phyloP scores from a whole-genome alignment of 2,888 invertebrate species.

The Mesorhabditis belari region DNA sequence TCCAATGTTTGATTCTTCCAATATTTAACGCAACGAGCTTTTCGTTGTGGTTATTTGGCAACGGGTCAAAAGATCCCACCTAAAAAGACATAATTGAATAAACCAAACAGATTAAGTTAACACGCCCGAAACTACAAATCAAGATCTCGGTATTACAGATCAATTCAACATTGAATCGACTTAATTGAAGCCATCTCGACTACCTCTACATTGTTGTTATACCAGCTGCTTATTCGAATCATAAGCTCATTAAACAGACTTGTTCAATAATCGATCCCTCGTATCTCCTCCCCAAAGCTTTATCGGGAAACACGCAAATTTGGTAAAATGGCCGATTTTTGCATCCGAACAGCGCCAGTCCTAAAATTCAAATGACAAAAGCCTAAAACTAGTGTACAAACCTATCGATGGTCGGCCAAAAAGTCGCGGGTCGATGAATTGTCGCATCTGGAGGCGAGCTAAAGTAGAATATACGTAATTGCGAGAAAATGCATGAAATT shows the following conservation, averaged over 20 bases:
- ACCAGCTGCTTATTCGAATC: too few species aligned
- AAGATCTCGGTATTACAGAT: neutral
- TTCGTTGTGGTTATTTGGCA: constrained; percentile 78
- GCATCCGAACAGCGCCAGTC: constrained; percentile 71
- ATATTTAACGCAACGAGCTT: constrained; percentile 80
- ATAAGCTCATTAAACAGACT: constrained; percentile 16
- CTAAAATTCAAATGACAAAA: neutral
- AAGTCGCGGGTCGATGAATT: constrained; percentile 45
- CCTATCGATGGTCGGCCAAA: constrained; percentile 47
- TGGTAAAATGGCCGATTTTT: constrained; percentile 89
- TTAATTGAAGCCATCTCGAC: too few species aligned
- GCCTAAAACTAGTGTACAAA: neutral
- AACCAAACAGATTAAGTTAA: neutral
- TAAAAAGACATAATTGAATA: constrained; percentile 59
- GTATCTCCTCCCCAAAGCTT: constrained; percentile 42
- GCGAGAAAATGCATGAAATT: too few species aligned
- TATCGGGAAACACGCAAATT: constrained; percentile 70
- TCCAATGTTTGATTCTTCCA: constrained; percentile 80
- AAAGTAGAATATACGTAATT: too few species aligned
- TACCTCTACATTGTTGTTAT: too few species aligned
- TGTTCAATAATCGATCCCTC: constrained; percentile 62
- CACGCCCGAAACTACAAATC: neutral
- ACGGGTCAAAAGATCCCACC: constrained; percentile 81
- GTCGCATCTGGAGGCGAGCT: too few species aligned
- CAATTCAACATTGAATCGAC: too few species aligned